These are phyloP conservation scores for Epizoanthus stellaris DNA, from an alignment of 92 coral and sea anemone genomes.

Conservation along the genomic window DNA sequence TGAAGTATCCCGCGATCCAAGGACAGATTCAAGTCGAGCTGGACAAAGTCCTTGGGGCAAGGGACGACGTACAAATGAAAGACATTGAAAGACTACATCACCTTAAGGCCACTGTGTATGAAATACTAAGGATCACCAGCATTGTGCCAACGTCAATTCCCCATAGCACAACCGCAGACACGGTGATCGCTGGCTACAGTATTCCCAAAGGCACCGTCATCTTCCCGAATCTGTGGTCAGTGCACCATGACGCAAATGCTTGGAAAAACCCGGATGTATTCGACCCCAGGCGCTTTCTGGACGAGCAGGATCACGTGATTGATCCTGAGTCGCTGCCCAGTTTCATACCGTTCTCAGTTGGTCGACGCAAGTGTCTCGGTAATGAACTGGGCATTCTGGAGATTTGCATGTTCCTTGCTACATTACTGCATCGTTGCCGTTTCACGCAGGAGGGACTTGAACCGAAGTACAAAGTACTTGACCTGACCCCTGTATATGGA, in stretches of 20 bases:
- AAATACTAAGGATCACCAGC: slow-evolving; percentile 26
- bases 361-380: slow-evolving; percentile 41
- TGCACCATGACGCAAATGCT: slow-evolving; percentile 54
- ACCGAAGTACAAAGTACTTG: slow-evolving; percentile 6
- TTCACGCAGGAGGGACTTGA: slow-evolving; percentile 23
- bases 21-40: slow-evolving; percentile 30
- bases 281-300: slow-evolving; percentile 79
- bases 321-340: not conserved
- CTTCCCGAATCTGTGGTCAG: slow-evolving; percentile 81
- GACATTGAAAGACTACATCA: slow-evolving; percentile 8
- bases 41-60: slow-evolving; percentile 12
- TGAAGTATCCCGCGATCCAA: slow-evolving; percentile 26
- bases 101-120: slow-evolving; percentile 24
- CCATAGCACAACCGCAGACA: slow-evolving; percentile 45
- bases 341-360: slow-evolving; percentile 38
- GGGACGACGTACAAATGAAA: slow-evolving; percentile 1
- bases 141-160: slow-evolving; percentile 26
- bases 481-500: slow-evolving; percentile 28
- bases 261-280: slow-evolving; percentile 81
- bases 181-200: slow-evolving; percentile 11
- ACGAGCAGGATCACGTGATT: slow-evolving; percentile 38
- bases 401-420: slow-evolving; percentile 26
- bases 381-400: slow-evolving; percentile 10
- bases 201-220: slow-evolving; percentile 59
- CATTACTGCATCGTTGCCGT: slow-evolving; percentile 5